Base-by-base conservation (phyloP, 2,113 vertebrate species). In the Pungitius pungitius region DNA sequence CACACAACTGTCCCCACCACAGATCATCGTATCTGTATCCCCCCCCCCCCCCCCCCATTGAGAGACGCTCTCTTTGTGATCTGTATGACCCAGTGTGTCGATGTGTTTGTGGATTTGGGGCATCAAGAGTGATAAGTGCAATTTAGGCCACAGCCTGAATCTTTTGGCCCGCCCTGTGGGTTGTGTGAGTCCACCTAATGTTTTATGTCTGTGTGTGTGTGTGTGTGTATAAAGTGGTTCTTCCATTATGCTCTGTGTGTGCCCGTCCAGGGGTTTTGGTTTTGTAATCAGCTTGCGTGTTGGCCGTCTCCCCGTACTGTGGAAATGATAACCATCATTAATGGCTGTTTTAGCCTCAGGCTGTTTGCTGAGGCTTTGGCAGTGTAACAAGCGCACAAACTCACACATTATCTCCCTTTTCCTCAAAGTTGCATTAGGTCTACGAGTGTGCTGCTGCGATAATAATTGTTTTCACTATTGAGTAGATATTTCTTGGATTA, bases 251-350 rank as follows among this genome's bases (percentile, higher is more conserved):
- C 14, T 14, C 45, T 18, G 26, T 67, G 72, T 39, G 37, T 55
- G 47, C 45, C 37, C 49, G 47, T 51, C 37, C 49, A 9, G 67
- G 70, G 81, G 73, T 88, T 90, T 83, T 79, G 83, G 75, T 82
- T 75, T 83, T 75, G 49, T 89, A 87, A 90, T 91, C 87, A 86
- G 88, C 82, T 82, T 88, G 81, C 63, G 69, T 84, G 77, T 86
- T 90, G 82, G 87, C 90, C 75, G 82, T 66, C 63, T 81, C 42
- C 8, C 65, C 26, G 8, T 33, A 22, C 60, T 30, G 75, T 78
- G 77, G 85, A 81, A 85, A 88, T 73, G 82, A 88, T 87, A 89
- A 87, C 79, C 56, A 69, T 77, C 40, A 3, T 40, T 82, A 89
- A 88, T 82, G 85, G 80, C 33, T 84, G 73, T 84, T 88, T 89